A percentile compares a stretch with the other conserved stretches of the same genome.
Conservation (phyloP, 2,113 vertebrate species). For the Scomber scombrus region DNA sequence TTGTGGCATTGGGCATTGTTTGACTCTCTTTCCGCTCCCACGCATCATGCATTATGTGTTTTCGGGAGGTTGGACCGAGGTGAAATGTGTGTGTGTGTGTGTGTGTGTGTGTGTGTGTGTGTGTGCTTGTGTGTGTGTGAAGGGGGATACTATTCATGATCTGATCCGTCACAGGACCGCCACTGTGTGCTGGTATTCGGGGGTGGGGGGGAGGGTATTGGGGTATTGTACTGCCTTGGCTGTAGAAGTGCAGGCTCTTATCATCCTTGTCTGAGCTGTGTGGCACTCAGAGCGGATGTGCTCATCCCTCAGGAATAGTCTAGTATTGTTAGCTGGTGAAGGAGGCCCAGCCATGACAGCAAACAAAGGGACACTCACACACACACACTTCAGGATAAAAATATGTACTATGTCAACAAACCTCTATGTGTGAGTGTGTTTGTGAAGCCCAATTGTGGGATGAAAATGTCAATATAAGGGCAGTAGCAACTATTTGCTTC, state of each 20-base stretch:
- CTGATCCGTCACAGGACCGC: too few species aligned
- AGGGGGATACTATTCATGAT: too few species aligned
- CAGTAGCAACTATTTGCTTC: not conserved
- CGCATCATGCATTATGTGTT: too few species aligned
- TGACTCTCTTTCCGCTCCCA: too few species aligned
- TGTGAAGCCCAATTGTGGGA: slow-evolving; percentile 18
- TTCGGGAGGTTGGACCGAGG: too few species aligned
- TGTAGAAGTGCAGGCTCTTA: slow-evolving; percentile 66
- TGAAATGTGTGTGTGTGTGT: too few species aligned
- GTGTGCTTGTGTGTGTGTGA: too few species aligned
- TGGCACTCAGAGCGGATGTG: slow-evolving; percentile 80
- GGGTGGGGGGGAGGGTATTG: too few species aligned
- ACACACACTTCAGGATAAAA: slow-evolving; percentile 59
- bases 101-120: too few species aligned
- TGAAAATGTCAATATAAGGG: not conserved
- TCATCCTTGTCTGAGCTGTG: slow-evolving; percentile 67
- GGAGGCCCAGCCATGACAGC: slow-evolving; percentile 73
- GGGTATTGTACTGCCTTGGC: slow-evolving; percentile 39
- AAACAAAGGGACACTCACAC: slow-evolving; percentile 69
- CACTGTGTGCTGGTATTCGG: too few species aligned
- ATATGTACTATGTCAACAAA: slow-evolving; percentile 75
- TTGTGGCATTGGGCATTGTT: too few species aligned
- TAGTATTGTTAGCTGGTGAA: slow-evolving; percentile 80
- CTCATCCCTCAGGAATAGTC: slow-evolving; percentile 83
- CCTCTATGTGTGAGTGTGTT: slow-evolving; percentile 20